These are phyloP conservation scores for Oikopleura albicans DNA, from an alignment of 23 tunicate species.

Conservation along the genomic window DNA sequence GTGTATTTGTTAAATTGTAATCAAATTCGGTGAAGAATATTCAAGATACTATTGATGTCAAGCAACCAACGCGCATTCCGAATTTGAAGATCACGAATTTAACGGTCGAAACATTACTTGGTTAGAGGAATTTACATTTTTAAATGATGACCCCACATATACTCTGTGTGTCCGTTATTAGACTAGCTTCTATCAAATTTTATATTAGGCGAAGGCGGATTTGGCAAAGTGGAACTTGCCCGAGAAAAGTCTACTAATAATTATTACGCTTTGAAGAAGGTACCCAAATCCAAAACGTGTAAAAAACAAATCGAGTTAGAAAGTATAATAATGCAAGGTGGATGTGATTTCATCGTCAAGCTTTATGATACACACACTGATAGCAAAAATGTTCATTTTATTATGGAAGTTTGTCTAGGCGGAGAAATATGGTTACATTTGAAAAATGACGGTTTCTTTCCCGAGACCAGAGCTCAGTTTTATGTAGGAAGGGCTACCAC, in stretches of 20 bases:
- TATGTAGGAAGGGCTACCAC: too few relatives aligned
- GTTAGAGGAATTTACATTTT: too few relatives aligned
- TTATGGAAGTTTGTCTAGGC: slow-evolving; percentile 6
- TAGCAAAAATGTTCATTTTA: not conserved
- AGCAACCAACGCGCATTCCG: too few relatives aligned
- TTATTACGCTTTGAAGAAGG: not conserved
- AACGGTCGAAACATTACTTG: too few relatives aligned
- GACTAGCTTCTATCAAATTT: too few relatives aligned
- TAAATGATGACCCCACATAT: too few relatives aligned
- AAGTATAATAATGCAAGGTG: not conserved
- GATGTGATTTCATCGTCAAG: not conserved
- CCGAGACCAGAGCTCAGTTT: not conserved
- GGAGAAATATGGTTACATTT: slow-evolving; percentile 2
- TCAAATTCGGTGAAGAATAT: too few relatives aligned
- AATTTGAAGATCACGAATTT: too few relatives aligned
- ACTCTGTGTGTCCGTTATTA: too few relatives aligned
- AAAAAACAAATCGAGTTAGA: slow-evolving; percentile 1
- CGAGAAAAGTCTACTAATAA: not conserved
- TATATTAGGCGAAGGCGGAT: slow-evolving; percentile 7
- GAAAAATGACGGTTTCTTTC: not conserved
- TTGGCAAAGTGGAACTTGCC: slow-evolving; percentile 13
- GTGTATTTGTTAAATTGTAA: too few relatives aligned
- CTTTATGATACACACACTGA: not conserved
- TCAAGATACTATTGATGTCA: too few relatives aligned
- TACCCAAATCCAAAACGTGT: not conserved